Conservation (phyloP, 2,113 vertebrate genomes). For the Bolborhynchus lineola region DNA sequence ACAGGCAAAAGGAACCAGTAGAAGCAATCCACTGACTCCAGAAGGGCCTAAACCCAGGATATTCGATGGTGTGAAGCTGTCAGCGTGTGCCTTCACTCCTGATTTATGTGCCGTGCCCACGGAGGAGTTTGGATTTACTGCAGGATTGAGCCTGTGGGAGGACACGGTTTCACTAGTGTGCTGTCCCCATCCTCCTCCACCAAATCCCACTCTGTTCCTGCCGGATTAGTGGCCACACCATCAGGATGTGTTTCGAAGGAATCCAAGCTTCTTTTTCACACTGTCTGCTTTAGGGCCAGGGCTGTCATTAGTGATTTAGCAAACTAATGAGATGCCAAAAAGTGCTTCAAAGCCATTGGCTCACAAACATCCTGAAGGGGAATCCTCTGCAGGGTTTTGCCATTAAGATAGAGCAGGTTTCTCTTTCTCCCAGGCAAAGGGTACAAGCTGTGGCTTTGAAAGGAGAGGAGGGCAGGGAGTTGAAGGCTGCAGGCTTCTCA, state of each 20-base stretch:
- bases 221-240: neutral
- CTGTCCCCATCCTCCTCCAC: neutral
- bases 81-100: neutral
- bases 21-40: neutral
- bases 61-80: neutral
- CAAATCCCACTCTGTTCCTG: neutral
- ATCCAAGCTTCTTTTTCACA: neutral
- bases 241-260: rapidly evolving
- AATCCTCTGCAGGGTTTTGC: neutral
- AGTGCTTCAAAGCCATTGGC: neutral
- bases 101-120: neutral
- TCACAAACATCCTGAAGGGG: neutral
- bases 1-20: neutral
- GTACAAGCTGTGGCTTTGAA: neutral
- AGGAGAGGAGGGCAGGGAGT: neutral
- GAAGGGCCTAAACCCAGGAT: neutral
- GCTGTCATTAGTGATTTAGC: neutral
- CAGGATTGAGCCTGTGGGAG: neutral
- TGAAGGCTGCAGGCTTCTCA: neutral
- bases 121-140: neutral
- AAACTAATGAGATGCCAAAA: neutral
- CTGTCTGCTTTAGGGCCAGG: neutral
- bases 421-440: neutral
- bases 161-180: neutral
- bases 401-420: neutral